Conservation (phyloP, 2,113 vertebrate genomes). For the Taxidea taxus region DNA sequence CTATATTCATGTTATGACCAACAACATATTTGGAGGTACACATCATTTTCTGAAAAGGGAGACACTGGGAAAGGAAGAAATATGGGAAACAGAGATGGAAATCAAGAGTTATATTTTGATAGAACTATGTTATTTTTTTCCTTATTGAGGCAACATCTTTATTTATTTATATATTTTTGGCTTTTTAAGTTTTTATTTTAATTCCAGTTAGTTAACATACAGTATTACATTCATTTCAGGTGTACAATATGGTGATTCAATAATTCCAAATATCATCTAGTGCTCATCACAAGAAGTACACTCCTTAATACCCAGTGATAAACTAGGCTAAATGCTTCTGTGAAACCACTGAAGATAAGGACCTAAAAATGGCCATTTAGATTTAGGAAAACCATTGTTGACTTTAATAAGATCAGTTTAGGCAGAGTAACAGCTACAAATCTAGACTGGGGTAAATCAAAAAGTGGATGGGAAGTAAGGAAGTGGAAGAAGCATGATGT, state of each 20-base stretch:
- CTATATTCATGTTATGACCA: not conserved
- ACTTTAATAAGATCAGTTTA: not conserved
- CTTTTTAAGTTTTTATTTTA: not conserved
- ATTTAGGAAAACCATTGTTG: not conserved
- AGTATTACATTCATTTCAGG: not conserved
- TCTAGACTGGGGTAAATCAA: not conserved
- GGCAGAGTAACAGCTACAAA: not conserved
- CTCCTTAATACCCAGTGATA: not conserved
- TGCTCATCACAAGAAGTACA: not conserved
- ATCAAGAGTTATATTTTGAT: not conserved
- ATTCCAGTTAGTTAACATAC: not conserved
- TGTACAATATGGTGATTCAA: not conserved
- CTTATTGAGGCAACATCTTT: not conserved
- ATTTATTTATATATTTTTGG: not conserved
- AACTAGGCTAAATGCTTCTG: not conserved
- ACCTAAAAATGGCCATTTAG: not conserved
- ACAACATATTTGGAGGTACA: not conserved
- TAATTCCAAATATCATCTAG: not conserved
- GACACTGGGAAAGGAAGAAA: not conserved
- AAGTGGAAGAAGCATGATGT: not conserved
- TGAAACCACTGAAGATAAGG: not conserved
- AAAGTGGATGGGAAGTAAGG: not conserved
- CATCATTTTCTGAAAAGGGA: not conserved
- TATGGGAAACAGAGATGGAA: not conserved
- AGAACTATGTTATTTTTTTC: not conserved